Evolutionary conservation across 2,113 vertebrate species (phyloP).

Genomic region (Chaetodon auriga): DNA sequence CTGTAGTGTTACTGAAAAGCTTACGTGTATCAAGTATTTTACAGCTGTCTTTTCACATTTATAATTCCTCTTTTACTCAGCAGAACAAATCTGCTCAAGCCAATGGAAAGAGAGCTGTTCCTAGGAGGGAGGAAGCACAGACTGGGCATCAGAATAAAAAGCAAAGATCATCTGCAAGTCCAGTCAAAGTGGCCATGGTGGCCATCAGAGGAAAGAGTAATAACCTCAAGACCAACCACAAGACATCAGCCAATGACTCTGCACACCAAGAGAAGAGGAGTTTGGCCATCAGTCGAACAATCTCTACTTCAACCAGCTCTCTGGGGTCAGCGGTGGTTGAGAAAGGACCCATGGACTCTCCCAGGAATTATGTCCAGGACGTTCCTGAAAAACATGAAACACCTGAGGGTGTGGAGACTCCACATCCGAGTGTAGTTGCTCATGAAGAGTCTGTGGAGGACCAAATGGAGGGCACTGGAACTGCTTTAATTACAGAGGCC

Average conservation of each 20-base stretch:
- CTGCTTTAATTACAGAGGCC: neutral
- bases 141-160: conserved; percentile 16
- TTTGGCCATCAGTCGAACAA: neutral
- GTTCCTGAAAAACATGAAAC: neutral
- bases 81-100: conserved; percentile 41
- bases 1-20: neutral
- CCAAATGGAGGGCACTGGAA: neutral
- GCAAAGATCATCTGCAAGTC: conserved; percentile 48
- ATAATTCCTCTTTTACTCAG: conserved; percentile 3
- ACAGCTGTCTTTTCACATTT: neutral
- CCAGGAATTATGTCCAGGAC: conserved; percentile 9
- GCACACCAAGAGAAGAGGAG: conserved; percentile 13
- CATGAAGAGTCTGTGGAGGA: neutral
- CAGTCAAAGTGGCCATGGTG: conserved; percentile 44
- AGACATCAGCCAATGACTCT: neutral
- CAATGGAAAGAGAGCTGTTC: conserved; percentile 41
- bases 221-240: conserved; percentile 14
- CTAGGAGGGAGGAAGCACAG: conserved; percentile 48
- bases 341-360: conserved; percentile 7
- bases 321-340: conserved; percentile 40
- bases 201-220: conserved; percentile 26
- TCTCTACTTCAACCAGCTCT: conserved; percentile 36
- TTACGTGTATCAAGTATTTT: neutral
- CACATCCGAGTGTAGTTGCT: neutral
- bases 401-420: neutral